A percentile compares a stretch with the other conserved stretches of the same genome.
Evolutionary conservation across 2,888 invertebrate genomes (phyloP).

Genomic region (Adelognathus sp.): DNA sequence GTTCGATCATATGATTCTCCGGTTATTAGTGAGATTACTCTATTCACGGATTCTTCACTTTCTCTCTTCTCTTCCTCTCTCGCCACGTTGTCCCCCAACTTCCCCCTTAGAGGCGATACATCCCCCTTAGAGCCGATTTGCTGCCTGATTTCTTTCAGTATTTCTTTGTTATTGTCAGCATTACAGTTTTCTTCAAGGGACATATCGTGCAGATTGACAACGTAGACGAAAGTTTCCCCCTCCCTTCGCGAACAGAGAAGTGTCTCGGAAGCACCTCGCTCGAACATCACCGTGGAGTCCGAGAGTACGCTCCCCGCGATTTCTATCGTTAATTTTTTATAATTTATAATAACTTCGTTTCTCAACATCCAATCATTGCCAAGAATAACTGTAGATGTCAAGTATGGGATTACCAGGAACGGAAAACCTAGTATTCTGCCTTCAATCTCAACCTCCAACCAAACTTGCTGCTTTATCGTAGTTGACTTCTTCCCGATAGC

Average conservation of each 20-base stretch:
- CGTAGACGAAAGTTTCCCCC: not conserved
- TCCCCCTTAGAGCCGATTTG: too few relatives aligned
- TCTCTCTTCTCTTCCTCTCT: too few relatives aligned
- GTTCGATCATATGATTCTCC: too few relatives aligned
- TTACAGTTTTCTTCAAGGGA: too few relatives aligned
- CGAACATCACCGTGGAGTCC: too few relatives aligned
- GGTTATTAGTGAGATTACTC: too few relatives aligned
- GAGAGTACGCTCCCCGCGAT: not conserved
- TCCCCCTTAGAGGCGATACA: too few relatives aligned
- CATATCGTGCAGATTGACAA: not conserved
- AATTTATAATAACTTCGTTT: slow-evolving; percentile 18
- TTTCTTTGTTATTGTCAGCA: too few relatives aligned
- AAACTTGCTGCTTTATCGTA: slow-evolving; percentile 14
- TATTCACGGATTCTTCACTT: too few relatives aligned
- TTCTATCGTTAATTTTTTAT: slow-evolving; percentile 15
- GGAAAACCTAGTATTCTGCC: not conserved
- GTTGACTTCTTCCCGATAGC: slow-evolving; percentile 37
- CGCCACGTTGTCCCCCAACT: too few relatives aligned
- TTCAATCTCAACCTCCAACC: not conserved
- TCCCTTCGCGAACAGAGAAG: not conserved
- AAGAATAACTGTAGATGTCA: not conserved
- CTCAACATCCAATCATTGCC: slow-evolving; percentile 22
- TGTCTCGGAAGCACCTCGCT: too few relatives aligned
- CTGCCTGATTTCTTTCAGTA: too few relatives aligned
- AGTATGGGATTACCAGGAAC: not conserved